These are phyloP conservation scores for Caenorhabditis afra DNA, from an alignment of 2,888 invertebrate species.

Conservation along the genomic window DNA sequence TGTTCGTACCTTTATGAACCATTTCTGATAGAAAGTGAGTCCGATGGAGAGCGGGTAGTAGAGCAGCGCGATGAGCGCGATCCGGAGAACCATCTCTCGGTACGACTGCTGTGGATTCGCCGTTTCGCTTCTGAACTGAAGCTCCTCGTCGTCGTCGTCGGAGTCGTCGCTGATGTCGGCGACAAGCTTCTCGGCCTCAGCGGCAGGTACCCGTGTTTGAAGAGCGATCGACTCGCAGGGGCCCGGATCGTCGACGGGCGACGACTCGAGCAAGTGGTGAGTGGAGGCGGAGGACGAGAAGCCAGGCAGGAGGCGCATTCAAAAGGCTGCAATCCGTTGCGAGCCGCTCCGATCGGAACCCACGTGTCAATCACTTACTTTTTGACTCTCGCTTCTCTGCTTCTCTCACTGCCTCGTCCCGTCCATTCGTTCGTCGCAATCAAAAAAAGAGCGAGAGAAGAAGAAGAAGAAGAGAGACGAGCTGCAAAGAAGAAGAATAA, in stretches of 20 bases:
- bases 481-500: constrained; percentile 19
- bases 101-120: constrained; percentile 26
- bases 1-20: constrained; percentile 87
- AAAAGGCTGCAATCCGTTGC: constrained; percentile 21
- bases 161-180: constrained; percentile 52
- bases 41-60: constrained; percentile 95
- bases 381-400: not conserved
- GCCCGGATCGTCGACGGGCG: constrained; percentile 47
- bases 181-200: constrained; percentile 53
- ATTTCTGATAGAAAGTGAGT: constrained; percentile 96
- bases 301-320: constrained; percentile 43
- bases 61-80: constrained; percentile 85
- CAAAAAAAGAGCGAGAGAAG: no score
- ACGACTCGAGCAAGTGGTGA: constrained; percentile 40
- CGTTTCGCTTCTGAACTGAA: constrained; percentile 39
- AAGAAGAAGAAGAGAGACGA: not conserved
- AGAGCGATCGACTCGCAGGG: constrained; percentile 43
- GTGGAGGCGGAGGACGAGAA: constrained; percentile 45
- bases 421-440: constrained; percentile 33
- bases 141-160: constrained; percentile 45
- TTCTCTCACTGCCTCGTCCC: not conserved
- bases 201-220: constrained; percentile 42
- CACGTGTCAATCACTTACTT: constrained; percentile 40
- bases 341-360: not conserved
- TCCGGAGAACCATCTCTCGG: constrained; percentile 68